These are phyloP conservation scores for Hirudo medicinalis DNA, from an alignment of 1,140 invertebrate genomes.

Conservation along the genomic window DNA sequence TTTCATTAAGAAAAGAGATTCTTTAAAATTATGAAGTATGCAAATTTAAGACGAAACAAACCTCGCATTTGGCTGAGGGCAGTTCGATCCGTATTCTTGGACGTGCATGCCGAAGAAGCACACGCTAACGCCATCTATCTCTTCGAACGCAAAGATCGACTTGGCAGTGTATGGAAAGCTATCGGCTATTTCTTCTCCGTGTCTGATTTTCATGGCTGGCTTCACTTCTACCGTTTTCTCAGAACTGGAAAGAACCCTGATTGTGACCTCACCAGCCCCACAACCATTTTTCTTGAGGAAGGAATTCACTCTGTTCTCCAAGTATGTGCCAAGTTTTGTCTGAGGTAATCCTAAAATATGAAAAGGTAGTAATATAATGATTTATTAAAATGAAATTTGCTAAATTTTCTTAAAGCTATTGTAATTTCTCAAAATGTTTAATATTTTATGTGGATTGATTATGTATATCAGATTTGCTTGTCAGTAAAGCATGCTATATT, in stretches of 20 bases:
- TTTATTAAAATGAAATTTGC: too few species aligned
- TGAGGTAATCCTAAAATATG: constrained; percentile 55
- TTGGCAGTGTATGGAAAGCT: constrained; percentile 88
- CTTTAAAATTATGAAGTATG: background rate
- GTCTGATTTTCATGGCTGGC: constrained; percentile 74
- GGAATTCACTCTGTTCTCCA: constrained; percentile 93
- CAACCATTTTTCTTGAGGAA: constrained; percentile 87
- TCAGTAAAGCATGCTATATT: too few species aligned
- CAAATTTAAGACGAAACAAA: constrained; percentile 49
- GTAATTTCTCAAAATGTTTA: too few species aligned
- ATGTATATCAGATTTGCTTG: too few species aligned
- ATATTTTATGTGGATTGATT: too few species aligned
- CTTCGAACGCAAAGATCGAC: constrained; percentile 96
- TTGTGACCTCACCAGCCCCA: constrained; percentile 87
- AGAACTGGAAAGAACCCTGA: constrained; percentile 88
- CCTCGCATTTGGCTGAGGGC: constrained; percentile 76
- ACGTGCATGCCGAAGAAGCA: constrained; percentile 99
- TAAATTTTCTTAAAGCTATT: too few species aligned
- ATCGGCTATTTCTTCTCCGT: constrained; percentile 59
- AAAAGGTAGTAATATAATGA: too few species aligned
- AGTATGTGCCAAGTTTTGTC: constrained; percentile 85
- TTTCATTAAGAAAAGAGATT: too few species aligned
- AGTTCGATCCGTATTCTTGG: constrained; percentile 98
- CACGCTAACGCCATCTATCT: constrained; percentile 91
- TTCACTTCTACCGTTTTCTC: constrained; percentile 98